These are phyloP conservation scores for Distichodus sexfasciatus DNA, from an alignment of 2,797 vertebrate species.

Conservation along the genomic window DNA sequence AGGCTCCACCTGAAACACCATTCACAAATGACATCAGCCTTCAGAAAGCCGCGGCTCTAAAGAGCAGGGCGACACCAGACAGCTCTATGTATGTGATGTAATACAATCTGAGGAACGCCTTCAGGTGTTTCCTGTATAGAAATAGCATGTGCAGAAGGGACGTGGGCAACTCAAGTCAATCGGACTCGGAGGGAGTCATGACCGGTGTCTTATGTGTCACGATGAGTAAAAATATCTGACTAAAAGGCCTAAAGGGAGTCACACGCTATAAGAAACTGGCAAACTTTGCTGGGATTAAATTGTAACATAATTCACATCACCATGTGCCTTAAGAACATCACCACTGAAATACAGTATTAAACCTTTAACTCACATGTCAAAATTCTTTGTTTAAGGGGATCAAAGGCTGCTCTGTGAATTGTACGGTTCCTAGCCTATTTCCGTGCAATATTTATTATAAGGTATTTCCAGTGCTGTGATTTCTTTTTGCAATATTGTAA, in stretches of 20 bases:
- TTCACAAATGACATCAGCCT: conserved; percentile 8
- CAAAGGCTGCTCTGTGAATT: too few relatives aligned
- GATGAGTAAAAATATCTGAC: background rate
- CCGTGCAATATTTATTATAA: too few relatives aligned
- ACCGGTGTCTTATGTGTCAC: background rate
- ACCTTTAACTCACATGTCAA: too few relatives aligned
- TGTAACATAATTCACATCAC: too few relatives aligned
- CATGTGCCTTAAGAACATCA: too few relatives aligned
- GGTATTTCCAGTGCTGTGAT: too few relatives aligned
- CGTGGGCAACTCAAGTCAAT: background rate
- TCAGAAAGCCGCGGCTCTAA: conserved; percentile 2
- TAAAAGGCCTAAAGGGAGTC: background rate
- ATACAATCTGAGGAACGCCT: conserved; percentile 6
- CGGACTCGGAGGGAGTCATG: background rate
- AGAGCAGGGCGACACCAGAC: background rate
- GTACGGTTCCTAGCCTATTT: too few relatives aligned
- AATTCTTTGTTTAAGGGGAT: too few relatives aligned
- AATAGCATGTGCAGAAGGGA: background rate
- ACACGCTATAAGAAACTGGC: background rate
- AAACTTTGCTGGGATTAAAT: too few relatives aligned
- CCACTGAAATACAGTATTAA: too few relatives aligned
- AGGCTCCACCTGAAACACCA: background rate
- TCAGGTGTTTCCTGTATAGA: background rate
- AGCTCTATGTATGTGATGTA: conserved; percentile 18
- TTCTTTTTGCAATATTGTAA: too few relatives aligned